Evolutionary conservation across 2,113 vertebrate species (phyloP).

Genomic region (Drymodes brunneopygia): DNA sequence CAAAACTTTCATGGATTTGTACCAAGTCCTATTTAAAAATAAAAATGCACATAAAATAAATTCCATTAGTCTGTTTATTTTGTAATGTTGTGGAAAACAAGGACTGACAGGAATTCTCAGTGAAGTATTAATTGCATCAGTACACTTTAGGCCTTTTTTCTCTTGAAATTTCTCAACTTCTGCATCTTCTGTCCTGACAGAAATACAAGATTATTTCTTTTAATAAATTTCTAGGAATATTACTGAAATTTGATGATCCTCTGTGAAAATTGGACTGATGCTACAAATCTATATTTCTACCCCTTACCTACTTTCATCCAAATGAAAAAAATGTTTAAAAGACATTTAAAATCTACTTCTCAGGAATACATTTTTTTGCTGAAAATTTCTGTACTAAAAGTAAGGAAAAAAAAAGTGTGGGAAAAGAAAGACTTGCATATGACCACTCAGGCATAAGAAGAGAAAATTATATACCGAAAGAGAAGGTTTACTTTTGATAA

Average conservation of each 20-base stretch:
- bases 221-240: background rate
- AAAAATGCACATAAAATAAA: background rate
- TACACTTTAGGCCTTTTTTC: background rate
- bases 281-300: background rate
- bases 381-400: background rate
- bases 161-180: background rate
- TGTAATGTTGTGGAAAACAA: background rate
- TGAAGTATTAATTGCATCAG: background rate
- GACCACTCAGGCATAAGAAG: background rate
- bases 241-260: background rate
- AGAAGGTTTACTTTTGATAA: background rate
- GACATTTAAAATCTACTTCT: background rate
- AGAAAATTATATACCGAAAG: background rate
- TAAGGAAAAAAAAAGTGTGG: background rate
- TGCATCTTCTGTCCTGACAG: background rate
- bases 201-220: background rate
- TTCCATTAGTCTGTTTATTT: background rate
- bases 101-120: background rate
- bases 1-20: background rate
- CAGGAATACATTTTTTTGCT: background rate
- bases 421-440: background rate
- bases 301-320: background rate
- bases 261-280: background rate
- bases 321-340: background rate
- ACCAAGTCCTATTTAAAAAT: background rate